Evolutionary conservation across 2,888 invertebrate species (phyloP), one percentile per base, ranked within the genome.

Genomic region (Troides helena): DNA sequence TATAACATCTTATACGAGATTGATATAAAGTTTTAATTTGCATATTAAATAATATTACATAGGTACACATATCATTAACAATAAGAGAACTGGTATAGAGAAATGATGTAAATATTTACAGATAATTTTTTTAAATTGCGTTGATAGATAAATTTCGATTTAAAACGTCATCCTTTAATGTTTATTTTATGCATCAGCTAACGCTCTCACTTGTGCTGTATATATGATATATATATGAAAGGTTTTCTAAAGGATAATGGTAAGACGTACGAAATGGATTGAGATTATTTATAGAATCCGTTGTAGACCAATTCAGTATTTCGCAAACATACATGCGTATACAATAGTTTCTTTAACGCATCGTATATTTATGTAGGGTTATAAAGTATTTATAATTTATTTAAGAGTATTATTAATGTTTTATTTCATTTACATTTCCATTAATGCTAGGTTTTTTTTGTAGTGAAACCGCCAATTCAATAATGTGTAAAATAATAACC

Each of bases 1-100:
- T 75, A 76, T 71, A 75, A 76, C 69, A 62, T 79, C 84, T 85
- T 72, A 74, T 74, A 74, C 68, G 72, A 74, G 67, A 69, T 62
- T 72, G 72, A 72, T 73, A 74, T 70, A 73, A 70, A 63, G 39
- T 68, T 72, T 23, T 72, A 70, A 66, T 18, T n/a, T 67, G 53
- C 39, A 53, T 60, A 60, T 43, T 62, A 67, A 70, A 63, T 70
- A 53, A 70, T 66, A 69, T 61, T 61, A 62, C 39, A 66, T 30
- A 67, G 50, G 56, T 66, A 70, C 53, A 64, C 46, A 59, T 39
- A 53, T 50, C 39, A 63, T 63, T 62, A 66, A 67, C 50, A 66
- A 67, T 67, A 70, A 18, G 36, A 53, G 30, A 70, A 67, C 61
- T 63, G 66, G 56, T 65, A 57, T n/a, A 69, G 62, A 57, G 62